Conservation (phyloP, 2,797 vertebrate species). For the Sebastes trivittatus region DNA sequence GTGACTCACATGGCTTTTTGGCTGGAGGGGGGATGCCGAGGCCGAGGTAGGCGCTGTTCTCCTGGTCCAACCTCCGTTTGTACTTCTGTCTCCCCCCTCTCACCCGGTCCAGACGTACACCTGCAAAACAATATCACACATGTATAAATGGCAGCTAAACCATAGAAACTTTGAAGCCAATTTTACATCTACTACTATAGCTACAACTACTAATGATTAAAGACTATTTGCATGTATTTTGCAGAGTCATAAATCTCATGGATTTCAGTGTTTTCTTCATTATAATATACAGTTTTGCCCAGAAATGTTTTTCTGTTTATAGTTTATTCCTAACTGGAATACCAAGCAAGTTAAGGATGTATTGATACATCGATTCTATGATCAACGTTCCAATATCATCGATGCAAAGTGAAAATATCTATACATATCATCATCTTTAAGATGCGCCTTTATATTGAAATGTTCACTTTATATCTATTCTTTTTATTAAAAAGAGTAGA, state of each 20-base stretch:
- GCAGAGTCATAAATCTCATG: slow-evolving; percentile 1
- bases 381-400: too few relatives aligned
- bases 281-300: not conserved
- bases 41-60: slow-evolving; percentile 89
- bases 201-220: not conserved
- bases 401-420: too few relatives aligned
- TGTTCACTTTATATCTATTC: too few relatives aligned
- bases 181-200: not conserved
- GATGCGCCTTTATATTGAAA: too few relatives aligned
- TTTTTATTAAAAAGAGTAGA: too few relatives aligned
- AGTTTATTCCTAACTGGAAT: not conserved
- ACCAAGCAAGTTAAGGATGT: not conserved
- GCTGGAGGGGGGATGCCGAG: slow-evolving; percentile 91
- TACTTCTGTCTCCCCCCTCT: slow-evolving; percentile 98
- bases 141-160: not conserved
- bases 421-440: too few relatives aligned
- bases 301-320: not conserved
- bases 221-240: not conserved
- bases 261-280: not conserved
- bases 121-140: slow-evolving; percentile 65
- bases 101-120: slow-evolving; percentile 96
- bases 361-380: fast-evolving
- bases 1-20: slow-evolving; percentile 91
- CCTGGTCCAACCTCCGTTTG: slow-evolving; percentile 92
- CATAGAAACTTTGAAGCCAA: not conserved